phyloP scores from a whole-genome alignment of 2,888 invertebrate genomes.

The Leptinotarsa tumamoca region DNA sequence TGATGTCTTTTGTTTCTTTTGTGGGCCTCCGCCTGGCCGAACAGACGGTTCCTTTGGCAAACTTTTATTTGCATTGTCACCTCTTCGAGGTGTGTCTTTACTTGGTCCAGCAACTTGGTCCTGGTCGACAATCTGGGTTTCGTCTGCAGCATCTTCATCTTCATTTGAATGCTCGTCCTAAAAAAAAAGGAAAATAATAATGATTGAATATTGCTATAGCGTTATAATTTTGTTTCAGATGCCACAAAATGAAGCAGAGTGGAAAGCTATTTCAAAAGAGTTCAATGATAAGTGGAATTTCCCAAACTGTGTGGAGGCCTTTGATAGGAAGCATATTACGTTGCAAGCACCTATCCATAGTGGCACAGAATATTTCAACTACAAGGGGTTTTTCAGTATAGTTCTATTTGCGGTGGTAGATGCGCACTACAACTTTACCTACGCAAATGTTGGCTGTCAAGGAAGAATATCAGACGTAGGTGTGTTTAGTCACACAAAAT shows the following conservation, averaged over 20 bases:
- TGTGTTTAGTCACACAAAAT: conserved; percentile 10
- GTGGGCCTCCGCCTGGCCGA: not conserved
- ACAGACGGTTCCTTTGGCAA: conserved; percentile 2
- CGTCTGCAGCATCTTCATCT: conserved; percentile 24
- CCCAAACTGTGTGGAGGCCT: conserved; percentile 47
- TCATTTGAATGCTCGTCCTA: conserved; percentile 27
- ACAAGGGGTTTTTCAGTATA: conserved; percentile 58
- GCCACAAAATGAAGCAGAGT: conserved; percentile 31
- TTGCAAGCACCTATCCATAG: conserved; percentile 53
- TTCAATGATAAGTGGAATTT: conserved; percentile 34
- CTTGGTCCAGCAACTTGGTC: not conserved
- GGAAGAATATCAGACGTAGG: too few species aligned
- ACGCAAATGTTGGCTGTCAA: too few species aligned
- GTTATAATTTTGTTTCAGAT: conserved; percentile 35
- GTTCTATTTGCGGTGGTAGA: conserved; percentile 62
- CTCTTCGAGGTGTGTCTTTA: too few species aligned
- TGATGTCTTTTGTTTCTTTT: too few species aligned
- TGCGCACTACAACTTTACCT: conserved; percentile 48
- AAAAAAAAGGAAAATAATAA: conserved; percentile 16
- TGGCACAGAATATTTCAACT: conserved; percentile 56
- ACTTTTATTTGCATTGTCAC: not conserved
- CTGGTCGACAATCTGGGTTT: conserved; percentile 27
- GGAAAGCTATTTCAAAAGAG: conserved; percentile 28
- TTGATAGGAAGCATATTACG: conserved; percentile 60
- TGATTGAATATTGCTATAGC: not conserved